Conservation (phyloP, 2,888 invertebrate species). For the Cryptophagus acutangulus region DNA sequence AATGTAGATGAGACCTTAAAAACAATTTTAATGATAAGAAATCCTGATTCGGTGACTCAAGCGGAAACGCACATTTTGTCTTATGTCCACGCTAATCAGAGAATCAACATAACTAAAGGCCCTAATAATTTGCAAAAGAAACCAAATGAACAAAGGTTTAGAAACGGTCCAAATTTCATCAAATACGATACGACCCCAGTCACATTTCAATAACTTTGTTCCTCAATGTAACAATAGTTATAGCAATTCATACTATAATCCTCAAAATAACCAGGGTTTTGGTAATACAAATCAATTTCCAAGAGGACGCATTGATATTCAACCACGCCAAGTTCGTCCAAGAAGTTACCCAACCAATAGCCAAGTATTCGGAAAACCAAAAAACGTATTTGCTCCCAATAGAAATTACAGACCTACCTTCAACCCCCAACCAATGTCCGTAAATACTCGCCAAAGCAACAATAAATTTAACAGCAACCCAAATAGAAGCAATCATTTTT, state of each 20-base stretch:
- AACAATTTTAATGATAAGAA: not conserved
- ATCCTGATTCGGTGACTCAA: not conserved
- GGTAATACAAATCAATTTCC: constrained; percentile 7
- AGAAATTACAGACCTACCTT: constrained; percentile 1
- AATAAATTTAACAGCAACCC: too few relatives aligned
- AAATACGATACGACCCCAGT: too few relatives aligned
- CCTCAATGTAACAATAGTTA: not conserved
- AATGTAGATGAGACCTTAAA: not conserved
- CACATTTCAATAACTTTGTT: not conserved
- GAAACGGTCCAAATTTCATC: too few relatives aligned
- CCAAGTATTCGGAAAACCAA: constrained; percentile 10
- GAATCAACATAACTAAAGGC: not conserved
- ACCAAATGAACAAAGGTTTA: not conserved
- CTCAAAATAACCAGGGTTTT: too few relatives aligned
- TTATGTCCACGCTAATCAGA: not conserved
- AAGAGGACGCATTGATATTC: constrained; percentile 8
- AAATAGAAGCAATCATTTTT: constrained; percentile 7
- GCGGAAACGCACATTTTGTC: not conserved
- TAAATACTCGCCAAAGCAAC: too few relatives aligned
- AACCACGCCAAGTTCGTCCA: constrained; percentile 8
- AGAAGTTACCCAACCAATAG: constrained; percentile 7
- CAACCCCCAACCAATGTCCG: constrained; percentile 9
- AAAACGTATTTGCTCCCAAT: constrained; percentile 12
- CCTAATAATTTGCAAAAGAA: constrained; percentile 2
- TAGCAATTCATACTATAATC: too few relatives aligned